Percentiles rank a stretch among this genome's conserved stretches.
Evolutionary conservation across 2,888 invertebrate species (phyloP).

Genomic region (Formica aserva): DNA sequence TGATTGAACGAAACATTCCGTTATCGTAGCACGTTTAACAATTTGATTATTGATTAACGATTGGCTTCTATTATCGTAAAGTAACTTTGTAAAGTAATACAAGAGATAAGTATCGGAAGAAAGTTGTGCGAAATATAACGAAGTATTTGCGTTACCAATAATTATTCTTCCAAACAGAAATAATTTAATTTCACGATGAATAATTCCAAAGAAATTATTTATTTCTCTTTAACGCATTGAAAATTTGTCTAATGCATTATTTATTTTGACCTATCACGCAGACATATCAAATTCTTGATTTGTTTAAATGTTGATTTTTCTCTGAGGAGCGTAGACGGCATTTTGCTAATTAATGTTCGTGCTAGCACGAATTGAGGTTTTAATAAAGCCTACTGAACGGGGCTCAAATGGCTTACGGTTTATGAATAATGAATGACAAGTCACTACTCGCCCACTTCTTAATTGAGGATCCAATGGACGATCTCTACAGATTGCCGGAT

Average conservation of each 20-base stretch:
- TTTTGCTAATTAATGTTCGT: constrained; percentile 51
- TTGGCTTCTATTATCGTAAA: not conserved
- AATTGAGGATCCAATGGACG: constrained; percentile 30
- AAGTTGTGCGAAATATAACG: not conserved
- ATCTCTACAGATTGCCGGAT: constrained; percentile 23
- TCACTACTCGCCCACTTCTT: constrained; percentile 22
- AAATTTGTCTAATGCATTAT: not conserved
- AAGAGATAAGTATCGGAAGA: not conserved
- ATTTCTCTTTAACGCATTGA: not conserved
- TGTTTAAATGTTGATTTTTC: constrained; percentile 3
- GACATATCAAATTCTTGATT: not conserved
- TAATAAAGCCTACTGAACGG: constrained; percentile 54
- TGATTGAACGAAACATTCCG: not conserved
- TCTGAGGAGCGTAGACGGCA: not conserved
- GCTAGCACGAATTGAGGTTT: constrained; percentile 48
- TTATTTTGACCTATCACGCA: not conserved
- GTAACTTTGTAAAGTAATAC: not conserved
- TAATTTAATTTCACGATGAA: not conserved
- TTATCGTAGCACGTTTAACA: not conserved
- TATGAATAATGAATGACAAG: constrained; percentile 62
- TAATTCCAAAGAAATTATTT: not conserved
- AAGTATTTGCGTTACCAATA: not conserved
- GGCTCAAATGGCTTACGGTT: constrained; percentile 45
- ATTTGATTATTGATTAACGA: not conserved
- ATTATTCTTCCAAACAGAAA: not conserved